Evolutionary conservation across 2,797 vertebrate genomes (phyloP), one percentile per base, ranked within the genome.

Genomic region (Anguilla pacifica): DNA sequence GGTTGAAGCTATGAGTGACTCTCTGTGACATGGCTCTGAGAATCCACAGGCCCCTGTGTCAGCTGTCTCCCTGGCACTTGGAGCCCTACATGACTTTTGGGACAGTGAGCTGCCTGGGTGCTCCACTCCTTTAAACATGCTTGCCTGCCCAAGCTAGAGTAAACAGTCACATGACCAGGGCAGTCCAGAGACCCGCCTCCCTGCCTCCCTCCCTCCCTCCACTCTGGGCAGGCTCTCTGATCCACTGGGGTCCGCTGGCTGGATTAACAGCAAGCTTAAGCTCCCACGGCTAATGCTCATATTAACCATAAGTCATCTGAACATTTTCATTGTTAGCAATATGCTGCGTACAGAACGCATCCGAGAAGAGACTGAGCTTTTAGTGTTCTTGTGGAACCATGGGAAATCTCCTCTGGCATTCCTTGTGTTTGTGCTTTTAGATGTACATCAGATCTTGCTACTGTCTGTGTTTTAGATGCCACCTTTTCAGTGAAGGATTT

Each of bases 11-110:
- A 89, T 92, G 93, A 88, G 93, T 92, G 25, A 89, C 85, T 89
- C 92, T 94, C 92, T 96, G 96, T 46, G 95, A 95, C 95, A 96
- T 94, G 39, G 87, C 85, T 83, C 72, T 87, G 53, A 89, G 86
- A 55, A 51, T 87, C 25, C 57, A 49, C 74, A 79, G 67, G 88
- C 87, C 49, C 67, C 86, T 90, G 85, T 51, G 67, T 91, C 86
- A 83, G 72, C 28, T 39, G n/a, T 22, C 84, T 87, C 59, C 28
- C 91, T 86, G 35, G 4, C 59, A 0, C 86, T 70, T 83, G 67
- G 86, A 90, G 35, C 87, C 74, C 57, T 86, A 19, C 5, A 79
- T 87, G 93, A 90, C 91, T 93, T 91, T 90, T 89, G 93, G 87
- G 85, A 85, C 85, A 83, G 51, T 67, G 61, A 90, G 72, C 84